Conservation (phyloP, 2,797 vertebrate species). For the Scolopax bukidnonensis region DNA sequence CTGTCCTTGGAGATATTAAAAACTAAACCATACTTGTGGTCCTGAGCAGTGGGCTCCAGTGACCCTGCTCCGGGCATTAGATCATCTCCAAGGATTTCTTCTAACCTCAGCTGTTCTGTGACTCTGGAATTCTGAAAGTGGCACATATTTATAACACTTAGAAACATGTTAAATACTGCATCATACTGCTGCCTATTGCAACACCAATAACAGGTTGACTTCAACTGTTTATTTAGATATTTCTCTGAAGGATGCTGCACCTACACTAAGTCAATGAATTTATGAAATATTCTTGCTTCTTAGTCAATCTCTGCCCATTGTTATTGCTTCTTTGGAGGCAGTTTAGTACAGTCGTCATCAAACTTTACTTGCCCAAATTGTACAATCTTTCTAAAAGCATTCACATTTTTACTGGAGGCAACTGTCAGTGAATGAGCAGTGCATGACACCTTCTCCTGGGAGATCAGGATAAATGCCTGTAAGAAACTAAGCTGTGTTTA, state of each 20-base stretch:
- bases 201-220: neutral
- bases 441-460: neutral
- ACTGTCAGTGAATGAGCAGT: neutral
- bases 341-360: neutral
- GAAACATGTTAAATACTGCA: neutral
- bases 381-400: neutral
- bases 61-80: neutral
- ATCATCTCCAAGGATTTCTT: neutral
- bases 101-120: neutral
- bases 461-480: neutral
- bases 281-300: neutral
- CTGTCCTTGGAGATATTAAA: neutral
- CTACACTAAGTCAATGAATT: neutral
- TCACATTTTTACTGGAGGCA: neutral
- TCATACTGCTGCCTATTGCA: neutral
- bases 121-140: neutral
- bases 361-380: neutral
- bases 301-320: neutral
- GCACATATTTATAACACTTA: neutral
- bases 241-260: neutral
- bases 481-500: neutral
- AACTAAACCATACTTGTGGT: fast-evolving
- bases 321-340: neutral
- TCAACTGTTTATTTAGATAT: neutral
- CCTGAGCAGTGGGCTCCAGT: neutral